Base-by-base conservation (phyloP, 2,797 vertebrate genomes). In the Hemibagrus guttatus region DNA sequence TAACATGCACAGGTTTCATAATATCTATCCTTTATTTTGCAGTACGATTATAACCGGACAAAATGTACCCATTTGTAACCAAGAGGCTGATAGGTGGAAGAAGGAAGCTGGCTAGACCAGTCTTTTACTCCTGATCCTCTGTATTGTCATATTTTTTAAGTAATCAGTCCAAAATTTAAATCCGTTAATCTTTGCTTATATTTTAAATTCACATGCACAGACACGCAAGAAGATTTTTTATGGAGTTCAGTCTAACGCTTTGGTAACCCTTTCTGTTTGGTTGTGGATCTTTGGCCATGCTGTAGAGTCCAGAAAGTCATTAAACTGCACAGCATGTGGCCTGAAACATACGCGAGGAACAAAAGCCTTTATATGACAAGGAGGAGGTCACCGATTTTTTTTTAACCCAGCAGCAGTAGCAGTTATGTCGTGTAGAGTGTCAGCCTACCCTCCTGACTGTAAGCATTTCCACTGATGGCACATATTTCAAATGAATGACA, bases 401-500 rank as follows among this genome's bases (percentile, higher is more conserved):
- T 58, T 83, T 76, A 2, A 74, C 61, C 74, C 63, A 75, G 66
- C 75, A 88, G 84, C 75, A n/a, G 83, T 81, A 78, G 86, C 16
- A 8, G 49, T 80, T 84, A 78, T 74, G 79, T 81, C 64, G 63
- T 85, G 75, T 82, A 61, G 35, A 19, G 83, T 76, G 86, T 82
- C 78, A 85, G 71, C 63, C 35, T 46, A 54, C 58, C 39, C 49
- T 76, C 84, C 85, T 26, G 85, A 89, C 92, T 69, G 46, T 83
- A 56, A 91, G 90, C 84, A 92, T 79, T 80, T 61, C 80, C 64
- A 52, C 81, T 76, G 59, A 64, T 86, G 87, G 91, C 85, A 84
- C 88, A 91, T 81, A 68, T 87, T 88, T 91, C 84, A 85, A 11
- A 86, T 93, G 90, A 87, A 78, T 90, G 85, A 86, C 91, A 90